Base-by-base conservation (phyloP, 2,888 invertebrate genomes). In the Oligia fasciuncula region DNA sequence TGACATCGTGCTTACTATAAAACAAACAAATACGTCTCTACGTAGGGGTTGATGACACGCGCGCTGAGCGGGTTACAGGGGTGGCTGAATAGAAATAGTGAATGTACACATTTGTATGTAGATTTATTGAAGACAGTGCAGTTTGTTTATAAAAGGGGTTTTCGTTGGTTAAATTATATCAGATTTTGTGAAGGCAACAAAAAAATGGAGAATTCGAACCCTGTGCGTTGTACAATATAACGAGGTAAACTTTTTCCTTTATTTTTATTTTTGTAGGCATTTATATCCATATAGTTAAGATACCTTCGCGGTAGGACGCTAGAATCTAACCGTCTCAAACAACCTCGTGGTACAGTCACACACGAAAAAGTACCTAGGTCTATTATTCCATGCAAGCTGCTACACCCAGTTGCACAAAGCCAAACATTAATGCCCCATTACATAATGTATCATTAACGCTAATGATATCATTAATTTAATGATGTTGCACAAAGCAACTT, bases 1-100 rank as follows among this genome's bases (percentile, higher is more conserved):
- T 51, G 23, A 54, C 51, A 1, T 70, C 51, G 35, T 70, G 14
- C 9, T 9, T 9, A 40, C 49, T 49, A 49, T 57, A 17, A 79
- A 70, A 65, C 13, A 79, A 78, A 79, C 57, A 79, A 62, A 78
- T 43, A 43, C 5, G n/a, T 43, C 29, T 11, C 70, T 57, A 43
- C 6, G 4, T 54, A 82, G 68, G 76, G 85, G 85, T 85, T 57
- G 82, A 66, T 66, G 85, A 85, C 84, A 72, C 65, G 5, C 40
- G 40, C 5, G 79, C 62, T 65, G 76, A 85, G 74, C 76, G 76
- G 82, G 85, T 85, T 82, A 85, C 68, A 60, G 43, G 74, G 73
- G 70, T 29, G 68, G 29, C 13, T 14, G 46, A 77, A 69, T 68
- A 65, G 54, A 23, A 29, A n/a, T 67, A 65, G 57, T 72, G 43